These are phyloP conservation scores for Fragum fragum DNA, from an alignment of 2,888 invertebrate species.

Conservation along the genomic window DNA sequence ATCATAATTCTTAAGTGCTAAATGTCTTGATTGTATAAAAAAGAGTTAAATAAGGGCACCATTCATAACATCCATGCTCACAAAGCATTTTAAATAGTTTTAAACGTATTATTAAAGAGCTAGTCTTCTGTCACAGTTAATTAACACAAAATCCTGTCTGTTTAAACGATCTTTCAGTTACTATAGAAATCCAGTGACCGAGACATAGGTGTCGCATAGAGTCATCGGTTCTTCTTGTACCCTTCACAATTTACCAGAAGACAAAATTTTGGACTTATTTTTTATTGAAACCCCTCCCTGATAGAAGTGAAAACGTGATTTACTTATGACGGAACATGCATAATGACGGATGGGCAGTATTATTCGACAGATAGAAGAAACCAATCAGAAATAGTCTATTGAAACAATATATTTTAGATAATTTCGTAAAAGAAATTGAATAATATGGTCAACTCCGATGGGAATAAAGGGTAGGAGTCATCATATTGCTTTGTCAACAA, in stretches of 20 bases:
- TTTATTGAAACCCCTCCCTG: too few species aligned
- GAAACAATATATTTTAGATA: too few species aligned
- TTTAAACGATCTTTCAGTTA: conserved; percentile 38
- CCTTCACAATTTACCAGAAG: too few species aligned
- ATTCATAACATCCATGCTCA: not conserved
- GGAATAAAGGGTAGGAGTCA: not conserved
- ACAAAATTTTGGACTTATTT: too few species aligned
- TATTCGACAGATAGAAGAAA: too few species aligned
- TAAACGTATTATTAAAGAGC: conserved; percentile 20
- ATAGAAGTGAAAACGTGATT: too few species aligned
- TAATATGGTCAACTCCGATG: not conserved
- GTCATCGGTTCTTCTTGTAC: conserved; percentile 32
- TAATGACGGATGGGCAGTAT: too few species aligned
- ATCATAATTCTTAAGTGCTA: too few species aligned
- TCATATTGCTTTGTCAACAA: conserved; percentile 5
- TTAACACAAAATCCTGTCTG: conserved; percentile 50
- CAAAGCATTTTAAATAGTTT: conserved; percentile 9
- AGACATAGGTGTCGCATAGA: conserved; percentile 51
- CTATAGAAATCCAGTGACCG: conserved; percentile 53
- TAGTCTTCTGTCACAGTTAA: conserved; percentile 52
- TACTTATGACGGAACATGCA: too few species aligned
- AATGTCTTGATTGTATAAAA: too few species aligned
- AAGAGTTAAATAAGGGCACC: not conserved
- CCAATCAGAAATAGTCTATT: too few species aligned
- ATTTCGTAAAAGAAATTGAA: too few species aligned